A percentile compares a stretch with the other conserved stretches of the same genome.
These are phyloP conservation scores for Amblyopsis rosae DNA, from an alignment of 2,113 vertebrate species.

Conservation along the genomic window DNA sequence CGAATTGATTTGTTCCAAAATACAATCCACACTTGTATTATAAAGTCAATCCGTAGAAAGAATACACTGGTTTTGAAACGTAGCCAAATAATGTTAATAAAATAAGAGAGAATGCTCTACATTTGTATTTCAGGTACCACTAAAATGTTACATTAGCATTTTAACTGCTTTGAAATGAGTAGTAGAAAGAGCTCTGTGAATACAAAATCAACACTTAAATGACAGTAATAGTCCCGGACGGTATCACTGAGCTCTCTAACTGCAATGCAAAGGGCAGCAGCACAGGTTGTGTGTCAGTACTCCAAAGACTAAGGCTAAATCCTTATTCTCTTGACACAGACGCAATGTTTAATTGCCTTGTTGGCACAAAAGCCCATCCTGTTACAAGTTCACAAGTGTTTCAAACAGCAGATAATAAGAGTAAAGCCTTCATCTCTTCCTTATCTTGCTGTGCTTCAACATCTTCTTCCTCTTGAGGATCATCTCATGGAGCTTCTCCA, in stretches of 20 bases:
- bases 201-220: slow-evolving; percentile 21
- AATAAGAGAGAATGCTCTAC: slow-evolving; percentile 1
- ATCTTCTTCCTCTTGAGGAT: slow-evolving; percentile 87
- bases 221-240: slow-evolving; percentile 39
- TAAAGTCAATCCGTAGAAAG: too few species aligned
- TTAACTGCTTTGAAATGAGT: slow-evolving; percentile 35
- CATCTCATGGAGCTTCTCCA: slow-evolving; percentile 90
- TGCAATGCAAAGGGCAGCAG: slow-evolving; percentile 43
- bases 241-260: slow-evolving; percentile 46
- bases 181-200: slow-evolving; percentile 44
- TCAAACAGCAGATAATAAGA: slow-evolving; percentile 17
- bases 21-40: background rate
- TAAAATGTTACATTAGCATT: slow-evolving; percentile 9
- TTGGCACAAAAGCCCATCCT: slow-evolving; percentile 53
- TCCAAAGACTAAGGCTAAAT: slow-evolving; percentile 19
- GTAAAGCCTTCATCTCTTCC: slow-evolving; percentile 77
- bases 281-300: slow-evolving; percentile 36
- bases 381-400: slow-evolving; percentile 48
- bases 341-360: slow-evolving; percentile 23
- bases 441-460: slow-evolving; percentile 77
- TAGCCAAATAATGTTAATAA: too few species aligned
- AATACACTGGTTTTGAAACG: too few species aligned
- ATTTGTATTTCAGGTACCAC: slow-evolving; percentile 24
- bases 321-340: background rate
- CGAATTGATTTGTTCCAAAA: background rate